These are phyloP conservation scores for Omphaloscelis lunosa DNA, from an alignment of 2,888 invertebrate species.

Conservation along the genomic window DNA sequence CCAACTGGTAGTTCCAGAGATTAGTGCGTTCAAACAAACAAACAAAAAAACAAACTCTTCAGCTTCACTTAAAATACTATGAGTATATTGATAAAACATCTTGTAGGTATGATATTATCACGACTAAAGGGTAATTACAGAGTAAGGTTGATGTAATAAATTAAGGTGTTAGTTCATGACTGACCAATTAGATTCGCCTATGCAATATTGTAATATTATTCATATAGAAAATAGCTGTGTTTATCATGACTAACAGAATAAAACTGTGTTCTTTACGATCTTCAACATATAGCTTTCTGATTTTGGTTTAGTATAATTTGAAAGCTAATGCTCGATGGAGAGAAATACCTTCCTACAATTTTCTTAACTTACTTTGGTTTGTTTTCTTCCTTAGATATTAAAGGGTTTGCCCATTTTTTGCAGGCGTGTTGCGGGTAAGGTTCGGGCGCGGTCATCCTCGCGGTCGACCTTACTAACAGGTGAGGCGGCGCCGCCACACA, in stretches of 20 bases:
- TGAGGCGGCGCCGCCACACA: slow-evolving; percentile 89
- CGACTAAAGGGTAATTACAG: slow-evolving; percentile 16
- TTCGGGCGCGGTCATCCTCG: slow-evolving; percentile 85
- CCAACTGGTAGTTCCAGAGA: no score
- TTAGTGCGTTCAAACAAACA: no score
- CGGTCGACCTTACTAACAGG: slow-evolving; percentile 90
- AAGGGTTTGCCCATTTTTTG: slow-evolving; percentile 72
- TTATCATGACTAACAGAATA: slow-evolving; percentile 26
- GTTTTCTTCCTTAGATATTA: slow-evolving; percentile 32
- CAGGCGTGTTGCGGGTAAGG: slow-evolving; percentile 87
- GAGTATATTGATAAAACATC: neutral
- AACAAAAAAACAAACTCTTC: no score
- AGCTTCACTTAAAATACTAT: no score
- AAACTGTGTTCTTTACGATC: slow-evolving; percentile 2
- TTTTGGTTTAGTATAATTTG: neutral
- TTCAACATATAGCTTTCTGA: slow-evolving; percentile 7
- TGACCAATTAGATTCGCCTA: slow-evolving; percentile 41
- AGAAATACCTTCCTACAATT: neutral
- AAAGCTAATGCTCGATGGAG: neutral
- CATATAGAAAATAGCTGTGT: slow-evolving; percentile 12
- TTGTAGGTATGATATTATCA: slow-evolving; percentile 22
- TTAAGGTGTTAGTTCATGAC: slow-evolving; percentile 36
- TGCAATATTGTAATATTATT: slow-evolving; percentile 10
- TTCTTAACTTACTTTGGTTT: neutral
- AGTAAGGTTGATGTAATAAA: slow-evolving; percentile 9